Conservation (phyloP, 1,140 invertebrate species). For the Aphelinus certus region DNA sequence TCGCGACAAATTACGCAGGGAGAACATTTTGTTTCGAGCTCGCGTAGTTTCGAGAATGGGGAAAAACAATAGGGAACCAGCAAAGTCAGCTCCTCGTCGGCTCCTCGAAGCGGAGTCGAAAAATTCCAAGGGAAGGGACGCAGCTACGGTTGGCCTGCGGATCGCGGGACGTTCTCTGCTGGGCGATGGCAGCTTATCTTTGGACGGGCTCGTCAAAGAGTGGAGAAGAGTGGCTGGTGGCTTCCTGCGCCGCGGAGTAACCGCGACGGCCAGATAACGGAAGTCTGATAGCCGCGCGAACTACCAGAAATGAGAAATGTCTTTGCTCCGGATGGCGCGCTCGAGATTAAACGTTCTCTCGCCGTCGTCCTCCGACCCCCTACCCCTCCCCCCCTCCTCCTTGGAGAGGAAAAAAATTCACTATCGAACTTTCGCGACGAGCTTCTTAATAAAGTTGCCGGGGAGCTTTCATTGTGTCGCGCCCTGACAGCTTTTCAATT, state of each 20-base stretch:
- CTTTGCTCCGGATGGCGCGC: conserved; percentile 45
- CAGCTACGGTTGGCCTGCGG: too few relatives aligned
- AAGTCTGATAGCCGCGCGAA: conserved; percentile 55
- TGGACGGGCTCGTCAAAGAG: conserved; percentile 59
- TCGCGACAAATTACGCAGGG: too few relatives aligned
- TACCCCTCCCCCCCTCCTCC: too few relatives aligned
- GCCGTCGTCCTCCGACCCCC: not conserved
- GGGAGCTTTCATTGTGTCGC: conserved; percentile 28
- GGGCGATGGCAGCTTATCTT: conserved; percentile 56
- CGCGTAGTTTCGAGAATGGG: too few relatives aligned
- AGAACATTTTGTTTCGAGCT: too few relatives aligned
- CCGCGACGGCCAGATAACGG: conserved; percentile 54
- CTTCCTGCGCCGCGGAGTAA: conserved; percentile 52
- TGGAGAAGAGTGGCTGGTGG: conserved; percentile 47
- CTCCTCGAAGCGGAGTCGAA: too few relatives aligned
- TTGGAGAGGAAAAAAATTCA: conserved; percentile 1
- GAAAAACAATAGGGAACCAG: too few relatives aligned
- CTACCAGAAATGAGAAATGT: conserved; percentile 65
- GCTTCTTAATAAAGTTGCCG: conserved; percentile 38
- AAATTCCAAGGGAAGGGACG: too few relatives aligned
- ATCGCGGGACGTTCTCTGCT: not conserved
- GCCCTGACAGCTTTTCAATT: conserved; percentile 32
- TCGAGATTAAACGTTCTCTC: conserved; percentile 39
- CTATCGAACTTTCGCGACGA: not conserved
- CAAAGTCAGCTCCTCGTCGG: too few relatives aligned